phyloP scores from a whole-genome alignment of 1,140 invertebrate genomes.

The Pectinophora gossypiella region DNA sequence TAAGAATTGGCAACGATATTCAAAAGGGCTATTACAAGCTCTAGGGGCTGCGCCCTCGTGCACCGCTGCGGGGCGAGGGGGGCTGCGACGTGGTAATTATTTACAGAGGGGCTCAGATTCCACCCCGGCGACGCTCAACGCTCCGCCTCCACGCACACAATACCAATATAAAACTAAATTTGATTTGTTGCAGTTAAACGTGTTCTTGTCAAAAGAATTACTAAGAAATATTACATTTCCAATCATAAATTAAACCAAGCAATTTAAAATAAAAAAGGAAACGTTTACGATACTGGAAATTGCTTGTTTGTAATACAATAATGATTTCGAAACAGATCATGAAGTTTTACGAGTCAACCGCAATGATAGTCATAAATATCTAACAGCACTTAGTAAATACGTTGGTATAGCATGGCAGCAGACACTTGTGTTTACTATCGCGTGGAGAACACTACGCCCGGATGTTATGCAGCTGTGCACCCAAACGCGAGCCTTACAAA shows the following conservation, averaged over 20 bases:
- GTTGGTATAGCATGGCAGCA: slow-evolving; percentile 11
- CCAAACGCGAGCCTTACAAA: slow-evolving; percentile 9
- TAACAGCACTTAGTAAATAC: neutral
- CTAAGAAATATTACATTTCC: too few species aligned
- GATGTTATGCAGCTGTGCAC: slow-evolving; percentile 39
- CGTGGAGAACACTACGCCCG: slow-evolving; percentile 10
- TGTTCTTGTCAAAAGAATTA: too few species aligned
- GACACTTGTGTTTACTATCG: slow-evolving; percentile 5
- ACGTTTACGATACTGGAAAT: too few species aligned
- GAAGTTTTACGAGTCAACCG: neutral
- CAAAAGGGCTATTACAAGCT: neutral
- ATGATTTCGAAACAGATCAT: too few species aligned
- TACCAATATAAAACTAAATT: too few species aligned
- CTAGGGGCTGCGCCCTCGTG: neutral
- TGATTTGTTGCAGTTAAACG: too few species aligned
- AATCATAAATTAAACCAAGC: too few species aligned
- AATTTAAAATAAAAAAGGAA: too few species aligned
- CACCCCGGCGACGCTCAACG: too few species aligned
- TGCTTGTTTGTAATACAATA: too few species aligned
- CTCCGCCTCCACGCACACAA: too few species aligned
- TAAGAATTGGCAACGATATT: neutral
- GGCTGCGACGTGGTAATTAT: slow-evolving; percentile 51
- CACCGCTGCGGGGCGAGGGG: slow-evolving; percentile 12
- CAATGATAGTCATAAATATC: neutral
- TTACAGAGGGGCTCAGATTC: slow-evolving; percentile 51